phyloP scores from a whole-genome alignment of 2,113 vertebrate species.

The Phaethornis superciliosus region DNA sequence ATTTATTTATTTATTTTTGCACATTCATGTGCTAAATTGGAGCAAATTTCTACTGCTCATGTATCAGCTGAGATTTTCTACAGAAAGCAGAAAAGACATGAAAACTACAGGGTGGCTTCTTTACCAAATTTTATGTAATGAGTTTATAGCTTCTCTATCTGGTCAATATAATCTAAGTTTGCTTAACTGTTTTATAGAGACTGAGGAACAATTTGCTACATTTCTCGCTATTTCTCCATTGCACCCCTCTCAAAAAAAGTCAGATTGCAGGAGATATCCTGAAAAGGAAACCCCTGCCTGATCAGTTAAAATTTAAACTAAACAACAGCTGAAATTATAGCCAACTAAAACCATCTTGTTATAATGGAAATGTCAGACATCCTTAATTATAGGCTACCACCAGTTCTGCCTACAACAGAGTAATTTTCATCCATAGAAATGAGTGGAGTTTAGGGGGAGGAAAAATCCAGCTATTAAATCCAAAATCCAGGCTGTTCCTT shows the following conservation, averaged over 20 bases:
- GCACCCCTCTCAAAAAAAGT: neutral
- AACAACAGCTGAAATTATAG: neutral
- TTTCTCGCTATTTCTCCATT: neutral
- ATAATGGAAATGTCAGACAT: slow-evolving; percentile 33
- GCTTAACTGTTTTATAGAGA: neutral
- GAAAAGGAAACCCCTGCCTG: neutral
- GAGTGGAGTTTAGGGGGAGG: neutral
- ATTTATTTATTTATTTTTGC: neutral
- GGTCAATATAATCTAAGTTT: neutral
- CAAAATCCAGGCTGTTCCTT: slow-evolving; percentile 14
- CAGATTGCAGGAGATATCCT: neutral
- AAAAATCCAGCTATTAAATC: neutral
- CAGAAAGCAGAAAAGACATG: neutral
- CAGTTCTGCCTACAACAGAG: neutral
- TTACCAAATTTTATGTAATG: neutral
- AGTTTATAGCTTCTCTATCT: neutral
- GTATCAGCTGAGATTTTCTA: neutral
- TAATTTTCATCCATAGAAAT: slow-evolving; percentile 15
- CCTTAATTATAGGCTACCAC: neutral
- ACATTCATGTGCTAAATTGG: neutral
- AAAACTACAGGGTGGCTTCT: neutral
- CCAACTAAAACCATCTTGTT: neutral
- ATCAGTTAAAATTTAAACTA: slow-evolving; percentile 18
- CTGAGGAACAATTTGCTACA: neutral
- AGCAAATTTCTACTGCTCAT: neutral